A percentile compares a stretch with the other conserved stretches of the same genome.
These are phyloP conservation scores for Illadopsis cleaveri DNA, from an alignment of 2,113 vertebrate species.

Conservation along the genomic window DNA sequence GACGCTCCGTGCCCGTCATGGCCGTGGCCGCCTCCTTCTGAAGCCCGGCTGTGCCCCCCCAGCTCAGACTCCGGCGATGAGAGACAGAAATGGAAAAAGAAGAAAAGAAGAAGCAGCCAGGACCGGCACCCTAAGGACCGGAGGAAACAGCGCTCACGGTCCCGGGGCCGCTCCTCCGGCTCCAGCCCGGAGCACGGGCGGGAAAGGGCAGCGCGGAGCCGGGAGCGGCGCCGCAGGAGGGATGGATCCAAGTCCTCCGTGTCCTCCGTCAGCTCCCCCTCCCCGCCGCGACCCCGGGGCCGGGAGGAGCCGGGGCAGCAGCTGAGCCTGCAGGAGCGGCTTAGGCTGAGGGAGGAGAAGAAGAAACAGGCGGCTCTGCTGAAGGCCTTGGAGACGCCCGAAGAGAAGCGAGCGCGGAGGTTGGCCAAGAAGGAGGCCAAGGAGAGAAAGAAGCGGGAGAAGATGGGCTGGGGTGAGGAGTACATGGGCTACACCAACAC, in stretches of 20 bases:
- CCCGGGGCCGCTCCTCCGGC: not conserved
- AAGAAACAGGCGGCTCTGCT: constrained; percentile 84
- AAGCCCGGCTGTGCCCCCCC: fast-evolving
- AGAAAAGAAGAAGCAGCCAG: constrained; percentile 27
- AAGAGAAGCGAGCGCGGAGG: constrained; percentile 92
- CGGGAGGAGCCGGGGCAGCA: constrained; percentile 48
- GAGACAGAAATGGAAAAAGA: constrained; percentile 55
- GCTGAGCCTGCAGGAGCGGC: constrained; percentile 73
- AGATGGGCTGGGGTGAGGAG: constrained; percentile 99
- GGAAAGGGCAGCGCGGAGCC: not conserved
- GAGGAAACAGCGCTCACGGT: not conserved
- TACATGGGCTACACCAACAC: constrained; percentile 99
- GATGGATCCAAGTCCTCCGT: constrained; percentile 74
- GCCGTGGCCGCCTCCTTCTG: not conserved
- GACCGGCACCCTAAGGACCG: constrained; percentile 26
- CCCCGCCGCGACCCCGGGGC: not conserved
- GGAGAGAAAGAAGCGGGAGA: constrained; percentile 94
- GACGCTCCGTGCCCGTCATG: not conserved
- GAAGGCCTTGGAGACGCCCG: constrained; percentile 94
- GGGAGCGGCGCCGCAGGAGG: not conserved
- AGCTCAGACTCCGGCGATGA: constrained; percentile 60
- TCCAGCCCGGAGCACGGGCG: not conserved
- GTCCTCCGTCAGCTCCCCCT: constrained; percentile 74
- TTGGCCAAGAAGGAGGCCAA: constrained; percentile 96
- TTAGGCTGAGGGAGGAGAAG: constrained; percentile 73